phyloP scores from a whole-genome alignment of 2,888 invertebrate genomes.

The Pomacea canaliculata region DNA sequence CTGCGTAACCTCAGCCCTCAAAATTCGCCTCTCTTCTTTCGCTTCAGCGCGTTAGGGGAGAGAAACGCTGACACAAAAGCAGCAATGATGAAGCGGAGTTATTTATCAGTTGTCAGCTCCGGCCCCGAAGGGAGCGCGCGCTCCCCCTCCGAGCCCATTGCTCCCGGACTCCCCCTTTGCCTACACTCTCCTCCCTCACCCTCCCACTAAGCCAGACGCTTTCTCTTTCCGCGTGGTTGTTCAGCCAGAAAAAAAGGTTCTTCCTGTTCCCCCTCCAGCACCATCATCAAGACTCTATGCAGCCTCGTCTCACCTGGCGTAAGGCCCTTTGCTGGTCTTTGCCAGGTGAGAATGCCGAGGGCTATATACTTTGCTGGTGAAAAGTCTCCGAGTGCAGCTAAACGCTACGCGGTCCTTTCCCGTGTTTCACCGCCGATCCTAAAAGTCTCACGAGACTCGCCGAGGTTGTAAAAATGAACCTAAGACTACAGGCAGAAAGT shows the following conservation, averaged over 20 bases:
- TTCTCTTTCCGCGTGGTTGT: no score
- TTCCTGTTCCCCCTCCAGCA: no score
- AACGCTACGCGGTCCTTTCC: no score
- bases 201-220: not conserved
- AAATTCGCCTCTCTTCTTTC: not conserved
- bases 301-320: not conserved
- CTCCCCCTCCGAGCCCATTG: not conserved
- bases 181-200: not conserved
- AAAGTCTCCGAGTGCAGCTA: no score
- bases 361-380: no score
- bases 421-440: no score
- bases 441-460: no score
- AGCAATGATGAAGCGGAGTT: constrained; percentile 4
- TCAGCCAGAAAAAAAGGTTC: no score
- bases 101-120: constrained; percentile 12
- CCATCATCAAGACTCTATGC: not conserved
- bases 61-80: constrained; percentile 13
- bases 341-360: not conserved
- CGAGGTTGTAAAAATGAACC: no score
- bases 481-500: no score
- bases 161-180: not conserved
- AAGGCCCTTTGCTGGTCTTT: not conserved
- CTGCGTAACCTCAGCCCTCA: not conserved
- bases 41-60: constrained; percentile 4
- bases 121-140: not conserved